Base-by-base conservation (phyloP, 2,797 vertebrate genomes). In the Epinephelus coioides region DNA sequence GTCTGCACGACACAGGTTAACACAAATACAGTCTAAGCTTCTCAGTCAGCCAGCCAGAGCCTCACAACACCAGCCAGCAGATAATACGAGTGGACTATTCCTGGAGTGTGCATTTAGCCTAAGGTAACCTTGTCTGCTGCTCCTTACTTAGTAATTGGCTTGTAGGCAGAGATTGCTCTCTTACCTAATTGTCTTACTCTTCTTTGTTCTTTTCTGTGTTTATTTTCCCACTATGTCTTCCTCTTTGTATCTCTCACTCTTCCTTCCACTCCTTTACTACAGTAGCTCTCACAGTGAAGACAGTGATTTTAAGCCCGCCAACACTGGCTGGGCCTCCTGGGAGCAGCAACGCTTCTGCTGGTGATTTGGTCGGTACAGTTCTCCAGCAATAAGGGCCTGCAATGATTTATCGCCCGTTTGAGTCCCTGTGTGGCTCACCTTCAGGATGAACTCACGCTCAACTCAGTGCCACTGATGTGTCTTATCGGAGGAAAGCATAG, bases 21-120 rank as follows among this genome's bases (percentile, higher is more conserved):
- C 19, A 1, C 67, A 78, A 71, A 77, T 55, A 65, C 53, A 65
- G 69, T 63, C 78, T 79, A 85, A 91, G 81, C 89, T 75, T 66
- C 75, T 88, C 83, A 76, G 61, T 76, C 73, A 43, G 59, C 68
- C 66, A 73, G 70, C 68, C 64, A 73, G 67, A 76, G 74, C 62
- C 47, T 56, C 69, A 54, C 51, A 62, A 51, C 19, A 12, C 51
- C 67, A 51, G 80, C 69, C 73, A 83, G 73, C 75, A 78, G 74
- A 88, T 90, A 85, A 88, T 79, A 83, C 80, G 44, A 38, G 61
- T 64, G 53, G 40, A 59, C 87, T 90, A 86, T 93, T 91, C 77
- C 86, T 85, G 84, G 88, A 88, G 78, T 54, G 64, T 78, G 69
- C 80, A 25, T 78, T 90, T 89, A 87, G 83, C 88, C 83, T 46